Conservation (phyloP, 1,140 invertebrate species). For the Pseudomyrmex sp. region DNA sequence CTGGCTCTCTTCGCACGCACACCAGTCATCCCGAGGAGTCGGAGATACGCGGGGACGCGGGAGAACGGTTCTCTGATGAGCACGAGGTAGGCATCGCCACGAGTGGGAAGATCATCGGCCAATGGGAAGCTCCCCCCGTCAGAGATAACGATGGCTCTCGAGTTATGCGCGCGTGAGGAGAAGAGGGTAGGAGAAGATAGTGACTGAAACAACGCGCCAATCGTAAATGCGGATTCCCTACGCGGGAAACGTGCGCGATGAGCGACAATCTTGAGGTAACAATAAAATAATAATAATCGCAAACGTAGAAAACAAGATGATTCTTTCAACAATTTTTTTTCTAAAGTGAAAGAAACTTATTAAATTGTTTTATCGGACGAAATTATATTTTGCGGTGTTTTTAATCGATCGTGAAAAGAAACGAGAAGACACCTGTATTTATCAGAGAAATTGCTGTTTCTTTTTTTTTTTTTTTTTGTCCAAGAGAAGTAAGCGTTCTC, state of each 20-base stretch:
- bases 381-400: neutral
- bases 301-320: neutral
- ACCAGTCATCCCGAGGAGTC: slow-evolving; percentile 64
- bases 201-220: slow-evolving; percentile 59
- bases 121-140: slow-evolving; percentile 71
- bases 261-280: neutral
- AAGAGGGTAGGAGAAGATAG: slow-evolving; percentile 68
- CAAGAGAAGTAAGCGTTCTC: neutral
- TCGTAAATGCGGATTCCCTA: slow-evolving; percentile 11
- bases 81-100: slow-evolving; percentile 66
- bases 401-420: neutral
- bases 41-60: slow-evolving; percentile 60
- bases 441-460: neutral
- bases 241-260: neutral
- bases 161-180: slow-evolving; percentile 55
- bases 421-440: neutral
- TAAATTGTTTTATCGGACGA: neutral
- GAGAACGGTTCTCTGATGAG: slow-evolving; percentile 65
- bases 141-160: slow-evolving; percentile 77
- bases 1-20: slow-evolving; percentile 64
- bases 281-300: neutral
- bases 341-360: neutral
- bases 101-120: slow-evolving; percentile 79
- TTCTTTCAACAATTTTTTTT: neutral
- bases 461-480: neutral